Base-by-base conservation (phyloP, 2,888 invertebrate species). In the Caenorhabditis auriculariae region DNA sequence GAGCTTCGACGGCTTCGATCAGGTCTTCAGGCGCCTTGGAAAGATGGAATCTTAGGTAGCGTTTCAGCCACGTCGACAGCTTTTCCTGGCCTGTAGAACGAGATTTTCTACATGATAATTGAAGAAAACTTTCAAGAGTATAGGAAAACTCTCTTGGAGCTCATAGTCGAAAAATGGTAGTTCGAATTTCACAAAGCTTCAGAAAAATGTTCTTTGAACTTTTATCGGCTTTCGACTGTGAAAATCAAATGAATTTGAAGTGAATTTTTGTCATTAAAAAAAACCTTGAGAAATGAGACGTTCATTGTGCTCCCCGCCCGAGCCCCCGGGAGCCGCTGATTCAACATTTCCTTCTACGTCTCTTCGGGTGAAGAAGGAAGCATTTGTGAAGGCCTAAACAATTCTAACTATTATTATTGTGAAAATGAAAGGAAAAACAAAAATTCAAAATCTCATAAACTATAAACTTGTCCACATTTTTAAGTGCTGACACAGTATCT, bases 11-110 rank as follows among this genome's bases (percentile, higher is more conserved):
- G 5, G 88, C 85, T 48, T 81, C 68, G 51, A 90, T 87, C 46
- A 91, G 89, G 80, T 89, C 89, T 63, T 87, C 84, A 1, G 92
- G 91, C 56, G 90, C 87, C 67, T 86, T 86, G 2, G 90, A 90
- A 58, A 89, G 84, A 24, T 87, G 87, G 68, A 86, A 83, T 64
- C 88, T 85, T n/a, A 93, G 82, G 81, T 89, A 91, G 21, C 60
- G 17, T 23, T 56, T 61, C 32, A 87, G 83, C 32, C 86, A 85
- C 27, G 89, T 17, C 2, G 60, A 60, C 6, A 60, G 24, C 17
- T 45, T 60, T 24, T 54, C 15, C 87, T 65, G 91, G 19, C 93
- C 82, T 82, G 67, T 2, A 60, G 29, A 44, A n/a, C n/a, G n/a
- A n/a, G n/a, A n/a, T n/a, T n/a, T n/a, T n/a, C n/a, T n/a, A n/a